Conservation (phyloP, 2,888 invertebrate genomes). For the Ichneumoninae sp. region DNA sequence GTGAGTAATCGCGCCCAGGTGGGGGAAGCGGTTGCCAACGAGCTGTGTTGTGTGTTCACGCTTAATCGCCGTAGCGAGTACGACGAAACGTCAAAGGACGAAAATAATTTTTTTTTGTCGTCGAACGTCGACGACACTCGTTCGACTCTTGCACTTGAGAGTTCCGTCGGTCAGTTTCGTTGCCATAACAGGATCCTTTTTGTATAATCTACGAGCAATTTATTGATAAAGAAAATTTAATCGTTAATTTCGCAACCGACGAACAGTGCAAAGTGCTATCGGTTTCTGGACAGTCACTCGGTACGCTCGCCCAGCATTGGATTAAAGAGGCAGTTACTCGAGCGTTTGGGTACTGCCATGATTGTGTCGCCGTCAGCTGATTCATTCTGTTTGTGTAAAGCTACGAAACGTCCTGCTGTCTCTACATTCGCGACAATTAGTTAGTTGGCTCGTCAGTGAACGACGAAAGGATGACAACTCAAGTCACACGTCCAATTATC, state of each 20-base stretch:
- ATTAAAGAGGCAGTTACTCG: slow-evolving; percentile 35
- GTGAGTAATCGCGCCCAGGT: slow-evolving; percentile 9
- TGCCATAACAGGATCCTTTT: neutral
- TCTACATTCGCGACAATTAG: slow-evolving; percentile 44
- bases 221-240: neutral
- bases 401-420: slow-evolving; percentile 15
- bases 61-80: slow-evolving; percentile 12
- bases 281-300: slow-evolving; percentile 2
- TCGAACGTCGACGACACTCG: neutral
- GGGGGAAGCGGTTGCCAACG: slow-evolving; percentile 5
- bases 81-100: slow-evolving; percentile 54
- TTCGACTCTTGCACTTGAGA: neutral
- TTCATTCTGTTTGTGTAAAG: slow-evolving; percentile 61
- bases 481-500: neutral
- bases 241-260: neutral
- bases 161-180: slow-evolving; percentile 1
- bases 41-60: slow-evolving; percentile 14
- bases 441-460: slow-evolving; percentile 15
- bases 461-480: slow-evolving; percentile 33
- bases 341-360: slow-evolving; percentile 41
- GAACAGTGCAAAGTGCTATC: slow-evolving; percentile 31
- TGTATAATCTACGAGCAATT: neutral
- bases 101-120: slow-evolving; percentile 38
- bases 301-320: neutral
- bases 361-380: slow-evolving; percentile 74